Conservation (phyloP, 1,140 invertebrate species). For the Heliothis virescens region DNA sequence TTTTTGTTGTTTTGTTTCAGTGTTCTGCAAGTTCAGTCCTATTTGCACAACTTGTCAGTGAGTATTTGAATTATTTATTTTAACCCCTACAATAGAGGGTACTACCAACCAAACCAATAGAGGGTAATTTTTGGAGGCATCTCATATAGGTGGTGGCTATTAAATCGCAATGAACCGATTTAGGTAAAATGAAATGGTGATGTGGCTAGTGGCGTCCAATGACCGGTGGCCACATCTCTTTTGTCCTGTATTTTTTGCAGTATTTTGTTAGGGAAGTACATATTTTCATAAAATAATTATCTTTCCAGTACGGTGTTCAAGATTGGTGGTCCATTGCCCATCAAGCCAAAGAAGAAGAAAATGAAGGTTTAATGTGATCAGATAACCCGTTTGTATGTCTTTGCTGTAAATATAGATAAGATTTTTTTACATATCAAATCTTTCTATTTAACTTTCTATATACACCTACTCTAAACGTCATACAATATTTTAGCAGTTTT, state of each 20-base stretch:
- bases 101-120: too few species aligned
- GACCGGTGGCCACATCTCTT: too few species aligned
- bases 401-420: conserved; percentile 38
- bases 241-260: too few species aligned
- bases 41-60: conserved; percentile 99
- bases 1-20: conserved; percentile 88
- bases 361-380: conserved; percentile 66
- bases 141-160: too few species aligned
- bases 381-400: neutral
- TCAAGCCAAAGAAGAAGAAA: conserved; percentile 92
- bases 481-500: too few species aligned
- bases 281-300: conserved; percentile 61
- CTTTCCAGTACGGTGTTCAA: conserved; percentile 94
- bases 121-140: too few species aligned
- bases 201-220: too few species aligned
- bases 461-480: too few species aligned
- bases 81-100: neutral
- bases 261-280: too few species aligned
- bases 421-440: neutral
- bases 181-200: too few species aligned
- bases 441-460: too few species aligned
- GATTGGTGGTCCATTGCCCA: conserved; percentile 90
- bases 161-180: too few species aligned
- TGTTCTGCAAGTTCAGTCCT: conserved; percentile 98
- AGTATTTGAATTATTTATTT: conserved; percentile 82